Evolutionary conservation across 2,113 vertebrate genomes (phyloP).

Genomic region (Ia io): DNA sequence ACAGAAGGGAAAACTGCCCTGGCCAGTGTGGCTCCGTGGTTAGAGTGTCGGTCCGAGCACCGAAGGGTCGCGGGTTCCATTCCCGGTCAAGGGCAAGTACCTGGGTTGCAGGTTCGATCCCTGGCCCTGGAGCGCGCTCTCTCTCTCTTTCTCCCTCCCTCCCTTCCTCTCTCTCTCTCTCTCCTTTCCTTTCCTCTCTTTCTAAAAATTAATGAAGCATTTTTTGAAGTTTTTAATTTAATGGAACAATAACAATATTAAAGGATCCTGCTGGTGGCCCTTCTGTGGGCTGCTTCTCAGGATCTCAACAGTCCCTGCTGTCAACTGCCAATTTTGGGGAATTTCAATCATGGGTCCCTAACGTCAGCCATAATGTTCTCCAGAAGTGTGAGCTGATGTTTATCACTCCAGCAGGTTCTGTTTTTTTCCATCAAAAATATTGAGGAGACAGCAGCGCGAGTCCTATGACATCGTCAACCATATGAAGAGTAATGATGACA

Average conservation of each 20-base stretch:
- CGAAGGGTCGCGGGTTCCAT: background rate
- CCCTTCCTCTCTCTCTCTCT: too few relatives aligned
- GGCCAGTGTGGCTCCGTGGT: background rate
- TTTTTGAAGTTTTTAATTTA: background rate
- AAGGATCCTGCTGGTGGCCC: background rate
- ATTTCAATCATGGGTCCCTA: background rate
- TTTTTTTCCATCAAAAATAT: background rate
- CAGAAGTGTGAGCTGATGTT: background rate
- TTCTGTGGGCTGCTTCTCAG: background rate
- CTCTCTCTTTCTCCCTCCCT: background rate
- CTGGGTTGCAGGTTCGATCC: background rate
- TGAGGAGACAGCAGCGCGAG: background rate
- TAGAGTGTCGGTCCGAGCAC: too few relatives aligned
- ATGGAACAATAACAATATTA: background rate
- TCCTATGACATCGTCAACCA: fast-evolving
- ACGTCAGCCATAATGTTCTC: background rate
- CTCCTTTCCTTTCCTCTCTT: too few relatives aligned
- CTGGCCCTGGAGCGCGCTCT: background rate
- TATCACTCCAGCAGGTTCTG: background rate
- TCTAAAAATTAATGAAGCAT: too few relatives aligned
- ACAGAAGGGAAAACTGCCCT: background rate
- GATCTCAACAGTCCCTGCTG: background rate
- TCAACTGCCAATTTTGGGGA: background rate
- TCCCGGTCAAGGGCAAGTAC: background rate
- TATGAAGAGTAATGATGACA: background rate